A percentile compares a stretch with the other conserved stretches of the same genome.
Evolutionary conservation across 1,140 invertebrate genomes (phyloP).

Genomic region (Drosophila nannoptera): DNA sequence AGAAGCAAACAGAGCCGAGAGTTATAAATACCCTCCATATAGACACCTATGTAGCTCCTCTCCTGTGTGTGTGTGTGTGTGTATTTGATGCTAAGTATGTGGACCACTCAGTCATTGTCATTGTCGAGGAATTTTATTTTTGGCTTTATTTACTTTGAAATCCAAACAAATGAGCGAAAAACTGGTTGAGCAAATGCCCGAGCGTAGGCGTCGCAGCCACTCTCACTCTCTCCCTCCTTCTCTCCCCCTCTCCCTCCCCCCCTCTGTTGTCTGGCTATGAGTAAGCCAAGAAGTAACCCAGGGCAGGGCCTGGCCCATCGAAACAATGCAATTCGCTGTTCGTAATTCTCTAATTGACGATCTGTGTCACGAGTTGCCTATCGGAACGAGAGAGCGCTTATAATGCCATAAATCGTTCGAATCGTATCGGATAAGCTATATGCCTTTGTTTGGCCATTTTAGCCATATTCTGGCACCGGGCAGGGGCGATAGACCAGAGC

Average conservation of each 20-base stretch:
- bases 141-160: slow-evolving; percentile 47
- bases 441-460: too few relatives aligned
- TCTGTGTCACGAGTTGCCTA: slow-evolving; percentile 48
- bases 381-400: background rate
- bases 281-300: slow-evolving; percentile 34
- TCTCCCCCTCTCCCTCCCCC: background rate
- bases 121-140: slow-evolving; percentile 70
- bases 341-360: slow-evolving; percentile 45
- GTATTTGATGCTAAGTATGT: slow-evolving; percentile 24
- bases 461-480: too few relatives aligned
- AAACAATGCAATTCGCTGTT: slow-evolving; percentile 52
- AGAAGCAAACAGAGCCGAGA: slow-evolving; percentile 31
- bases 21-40: slow-evolving; percentile 11
- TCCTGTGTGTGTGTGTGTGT: background rate
- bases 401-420: background rate
- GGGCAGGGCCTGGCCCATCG: slow-evolving; percentile 29
- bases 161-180: slow-evolving; percentile 16
- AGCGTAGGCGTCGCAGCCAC: slow-evolving; percentile 43
- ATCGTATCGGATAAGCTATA: too few relatives aligned
- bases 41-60: slow-evolving; percentile 8
- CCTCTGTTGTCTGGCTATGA: slow-evolving; percentile 9
- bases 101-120: slow-evolving; percentile 68
- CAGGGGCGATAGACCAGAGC: too few relatives aligned
- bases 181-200: slow-evolving; percentile 48
- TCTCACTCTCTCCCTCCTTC: background rate